These are phyloP conservation scores for Cotesia glomerata DNA, from an alignment of 1,140 invertebrate species.

Conservation along the genomic window DNA sequence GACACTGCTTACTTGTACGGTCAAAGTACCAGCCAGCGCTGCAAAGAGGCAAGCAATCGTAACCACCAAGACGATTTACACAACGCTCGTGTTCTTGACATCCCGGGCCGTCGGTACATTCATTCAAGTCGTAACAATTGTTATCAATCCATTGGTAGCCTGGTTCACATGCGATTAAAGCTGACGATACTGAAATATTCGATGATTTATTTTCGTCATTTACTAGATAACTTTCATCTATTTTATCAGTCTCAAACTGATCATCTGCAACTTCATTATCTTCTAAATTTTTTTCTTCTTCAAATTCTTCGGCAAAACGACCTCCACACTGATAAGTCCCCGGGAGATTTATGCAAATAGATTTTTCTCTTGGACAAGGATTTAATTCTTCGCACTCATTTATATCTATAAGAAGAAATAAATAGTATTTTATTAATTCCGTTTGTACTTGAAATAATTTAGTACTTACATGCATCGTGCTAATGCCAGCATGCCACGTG, in stretches of 20 bases:
- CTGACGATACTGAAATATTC: not conserved
- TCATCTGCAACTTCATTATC: slow-evolving; percentile 20
- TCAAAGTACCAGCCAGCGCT: slow-evolving; percentile 58
- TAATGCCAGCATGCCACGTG: slow-evolving; percentile 15
- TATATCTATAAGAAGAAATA: slow-evolving; percentile 61
- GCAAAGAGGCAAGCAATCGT: slow-evolving; percentile 72
- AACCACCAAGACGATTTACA: slow-evolving; percentile 74
- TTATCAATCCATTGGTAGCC: slow-evolving; percentile 65
- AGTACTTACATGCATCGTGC: slow-evolving; percentile 25
- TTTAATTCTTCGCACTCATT: slow-evolving; percentile 64
- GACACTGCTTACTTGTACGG: slow-evolving; percentile 72
- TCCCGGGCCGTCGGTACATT: slow-evolving; percentile 71
- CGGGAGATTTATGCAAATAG: slow-evolving; percentile 59
- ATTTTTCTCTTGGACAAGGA: slow-evolving; percentile 46
- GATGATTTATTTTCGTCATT: not conserved
- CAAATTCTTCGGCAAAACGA: not conserved
- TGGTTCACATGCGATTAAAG: slow-evolving; percentile 43
- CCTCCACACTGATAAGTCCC: slow-evolving; percentile 61
- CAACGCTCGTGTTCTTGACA: slow-evolving; percentile 76
- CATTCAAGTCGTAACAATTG: slow-evolving; percentile 79
- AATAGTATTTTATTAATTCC: not conserved
- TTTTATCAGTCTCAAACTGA: not conserved
- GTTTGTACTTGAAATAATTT: not conserved
- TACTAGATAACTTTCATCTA: not conserved
- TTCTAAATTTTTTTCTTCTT: not conserved